Evolutionary conservation across 2,888 invertebrate genomes (phyloP).

Genomic region (Scaptomyza flava): DNA sequence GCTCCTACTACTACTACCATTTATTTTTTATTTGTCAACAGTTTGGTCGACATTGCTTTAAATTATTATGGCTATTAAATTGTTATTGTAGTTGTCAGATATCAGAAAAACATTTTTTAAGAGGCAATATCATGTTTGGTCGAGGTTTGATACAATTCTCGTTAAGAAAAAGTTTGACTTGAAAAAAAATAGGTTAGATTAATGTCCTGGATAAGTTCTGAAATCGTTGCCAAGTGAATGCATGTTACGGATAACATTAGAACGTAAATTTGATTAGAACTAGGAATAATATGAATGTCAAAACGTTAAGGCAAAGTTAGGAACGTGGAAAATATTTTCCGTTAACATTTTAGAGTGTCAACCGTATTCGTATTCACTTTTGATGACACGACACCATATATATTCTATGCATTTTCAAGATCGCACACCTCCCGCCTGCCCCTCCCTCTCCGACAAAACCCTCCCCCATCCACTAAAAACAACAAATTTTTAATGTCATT

Average conservation of each 20-base stretch:
- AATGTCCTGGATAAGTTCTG: no score
- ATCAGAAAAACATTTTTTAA: no score
- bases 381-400: neutral
- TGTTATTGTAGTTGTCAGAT: slow-evolving; percentile 2
- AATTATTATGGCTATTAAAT: slow-evolving; percentile 39
- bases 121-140: no score
- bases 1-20: slow-evolving; percentile 56
- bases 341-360: neutral
- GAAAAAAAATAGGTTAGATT: no score
- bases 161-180: no score
- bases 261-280: no score
- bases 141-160: no score
- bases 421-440: slow-evolving; percentile 11
- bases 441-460: neutral
- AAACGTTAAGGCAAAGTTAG: neutral
- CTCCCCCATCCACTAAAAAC: slow-evolving; percentile 21
- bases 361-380: neutral
- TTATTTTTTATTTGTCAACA: slow-evolving; percentile 58
- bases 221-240: no score
- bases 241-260: no score
- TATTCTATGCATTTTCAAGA: slow-evolving; percentile 38
- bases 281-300: no score
- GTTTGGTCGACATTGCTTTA: slow-evolving; percentile 51
- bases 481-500: slow-evolving; percentile 68
- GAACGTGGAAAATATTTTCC: neutral